Conservation (phyloP, 2,888 invertebrate genomes). For the Microplitis manilae region DNA sequence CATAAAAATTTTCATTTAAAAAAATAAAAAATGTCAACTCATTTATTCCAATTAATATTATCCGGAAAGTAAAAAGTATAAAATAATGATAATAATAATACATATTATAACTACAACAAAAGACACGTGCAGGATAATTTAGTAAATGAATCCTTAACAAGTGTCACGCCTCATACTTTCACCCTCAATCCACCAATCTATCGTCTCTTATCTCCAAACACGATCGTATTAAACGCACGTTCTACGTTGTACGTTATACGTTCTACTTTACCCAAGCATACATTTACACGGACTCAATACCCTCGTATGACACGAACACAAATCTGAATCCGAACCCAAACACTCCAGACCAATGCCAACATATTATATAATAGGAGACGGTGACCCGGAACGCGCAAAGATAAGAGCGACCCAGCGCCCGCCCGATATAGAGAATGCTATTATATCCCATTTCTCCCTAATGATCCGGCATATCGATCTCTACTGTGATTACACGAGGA, state of each 20-base stretch:
- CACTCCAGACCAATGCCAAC: too few relatives aligned
- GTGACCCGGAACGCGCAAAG: too few relatives aligned
- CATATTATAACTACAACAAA: background rate
- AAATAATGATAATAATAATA: background rate
- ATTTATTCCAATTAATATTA: too few relatives aligned
- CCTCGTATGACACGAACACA: too few relatives aligned
- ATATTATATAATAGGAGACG: too few relatives aligned
- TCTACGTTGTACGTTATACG: background rate
- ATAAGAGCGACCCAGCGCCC: background rate
- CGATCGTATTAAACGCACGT: constrained; percentile 5
- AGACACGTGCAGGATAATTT: constrained; percentile 39
- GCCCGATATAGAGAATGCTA: constrained; percentile 12
- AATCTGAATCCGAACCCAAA: too few relatives aligned
- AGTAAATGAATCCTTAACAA: constrained; percentile 47
- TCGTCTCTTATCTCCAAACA: constrained; percentile 6
- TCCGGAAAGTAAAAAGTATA: background rate
- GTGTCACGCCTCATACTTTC: constrained; percentile 42
- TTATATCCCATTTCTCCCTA: constrained; percentile 40
- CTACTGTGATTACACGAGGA: constrained; percentile 22
- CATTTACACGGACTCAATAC: too few relatives aligned
- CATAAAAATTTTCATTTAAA: too few relatives aligned
- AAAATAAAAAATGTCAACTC: too few relatives aligned
- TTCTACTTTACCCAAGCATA: background rate
- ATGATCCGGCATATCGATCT: constrained; percentile 46
- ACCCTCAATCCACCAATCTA: constrained; percentile 36